Evolutionary conservation across 2,888 invertebrate species (phyloP), one percentile per base, ranked within the genome.

Genomic region (Mellilla xanthometata): DNA sequence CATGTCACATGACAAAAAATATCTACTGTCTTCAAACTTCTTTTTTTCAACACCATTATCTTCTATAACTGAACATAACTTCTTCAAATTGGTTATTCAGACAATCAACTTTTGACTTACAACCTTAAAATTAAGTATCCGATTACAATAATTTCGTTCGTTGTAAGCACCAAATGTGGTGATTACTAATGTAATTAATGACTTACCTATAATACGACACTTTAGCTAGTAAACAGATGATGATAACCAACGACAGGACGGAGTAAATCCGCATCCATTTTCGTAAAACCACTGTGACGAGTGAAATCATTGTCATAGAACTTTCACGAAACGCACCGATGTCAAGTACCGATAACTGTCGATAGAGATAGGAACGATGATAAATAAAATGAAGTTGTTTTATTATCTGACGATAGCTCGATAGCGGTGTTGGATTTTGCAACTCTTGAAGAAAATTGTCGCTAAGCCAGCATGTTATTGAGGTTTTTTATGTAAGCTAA

Each of bases 251-350:
- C 45, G 65, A 61, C 4, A 76, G 5, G 3, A 63, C 42, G 13
- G 59, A 47, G 42, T 70, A 76, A 33, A 76, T 13, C 31, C 76
- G 69, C 30, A 69, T 50, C 70, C 74, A 76, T 54, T 65, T 76
- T 33, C 62, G 68, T 9, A 62, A 54, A 38, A 72, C 8, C 50
- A 71, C 49, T 65, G 66, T 72, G 9, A 68, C 40, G 23, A 65
- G 12, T 62, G 65, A 47, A 52, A 68, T 58, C 81, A 81, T 81
- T 41, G 52, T 69, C 45, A 24, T 24, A 1, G 73, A 77, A 76
- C 55, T 48, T 74, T 80, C 73, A 68, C 60, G 76, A 77, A 68
- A 24, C 39, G 27, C 38, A 41, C 26, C 44, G 49, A 52, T 43
- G 44, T 52, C 24, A 11, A 52, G 52, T 31, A 42, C 45, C 22